phyloP scores from a whole-genome alignment of 2,888 invertebrate species.

The Exephanes ischioxanthus region DNA sequence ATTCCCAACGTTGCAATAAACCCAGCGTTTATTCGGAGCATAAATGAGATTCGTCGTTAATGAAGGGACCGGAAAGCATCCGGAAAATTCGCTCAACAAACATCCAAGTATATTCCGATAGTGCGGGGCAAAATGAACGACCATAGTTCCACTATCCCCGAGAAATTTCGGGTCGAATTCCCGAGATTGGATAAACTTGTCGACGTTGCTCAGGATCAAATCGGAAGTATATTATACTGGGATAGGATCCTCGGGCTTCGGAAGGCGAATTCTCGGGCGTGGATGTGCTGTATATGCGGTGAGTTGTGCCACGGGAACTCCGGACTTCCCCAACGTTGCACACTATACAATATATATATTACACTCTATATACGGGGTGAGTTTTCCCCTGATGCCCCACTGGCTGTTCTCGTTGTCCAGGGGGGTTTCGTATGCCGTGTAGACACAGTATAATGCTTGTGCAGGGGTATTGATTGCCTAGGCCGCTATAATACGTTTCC shows the following conservation, averaged over 20 bases:
- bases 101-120: background rate
- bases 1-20: background rate
- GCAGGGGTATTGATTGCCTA: constrained; percentile 36
- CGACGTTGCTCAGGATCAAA: constrained; percentile 21
- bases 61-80: background rate
- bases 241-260: constrained; percentile 22
- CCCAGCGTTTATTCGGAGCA: background rate
- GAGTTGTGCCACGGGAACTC: constrained; percentile 1
- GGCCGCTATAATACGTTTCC: constrained; percentile 20
- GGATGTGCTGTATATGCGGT: background rate
- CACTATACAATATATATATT: constrained; percentile 1
- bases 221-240: constrained; percentile 23
- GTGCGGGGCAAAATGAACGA: background rate
- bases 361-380: background rate
- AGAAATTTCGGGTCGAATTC: constrained; percentile 17
- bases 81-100: background rate
- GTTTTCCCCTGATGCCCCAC: constrained; percentile 47
- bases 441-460: constrained; percentile 5
- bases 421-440: constrained; percentile 19
- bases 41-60: background rate
- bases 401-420: constrained; percentile 37
- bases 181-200: constrained; percentile 28
- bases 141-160: background rate
- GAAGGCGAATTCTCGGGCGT: constrained; percentile 10
- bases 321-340: constrained; percentile 3